phyloP scores from a whole-genome alignment of 2,797 vertebrate genomes.

The Microchirus variegatus region DNA sequence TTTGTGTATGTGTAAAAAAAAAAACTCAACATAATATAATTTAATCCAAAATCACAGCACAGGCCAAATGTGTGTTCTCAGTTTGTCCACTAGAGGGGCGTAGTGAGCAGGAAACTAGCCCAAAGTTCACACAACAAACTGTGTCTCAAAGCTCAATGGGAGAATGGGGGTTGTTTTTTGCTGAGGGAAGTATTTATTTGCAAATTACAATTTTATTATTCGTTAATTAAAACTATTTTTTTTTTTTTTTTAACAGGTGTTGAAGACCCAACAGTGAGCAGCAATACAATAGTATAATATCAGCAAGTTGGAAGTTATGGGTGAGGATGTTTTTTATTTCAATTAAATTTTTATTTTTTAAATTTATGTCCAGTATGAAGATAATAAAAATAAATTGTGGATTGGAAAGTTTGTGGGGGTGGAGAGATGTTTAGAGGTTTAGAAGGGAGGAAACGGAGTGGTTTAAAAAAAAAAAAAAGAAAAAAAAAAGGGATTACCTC shows the following conservation, averaged over 20 bases:
- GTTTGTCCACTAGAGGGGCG: conserved; percentile 78
- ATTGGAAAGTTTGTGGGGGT: conserved; percentile 10
- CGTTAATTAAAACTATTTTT: conserved; percentile 22
- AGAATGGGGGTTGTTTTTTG: conserved; percentile 32
- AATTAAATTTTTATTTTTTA: conserved; percentile 8
- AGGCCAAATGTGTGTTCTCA: conserved; percentile 12
- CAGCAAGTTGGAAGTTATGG: conserved; percentile 4
- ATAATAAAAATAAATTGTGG: conserved; percentile 13
- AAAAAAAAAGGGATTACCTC: conserved; percentile 58
- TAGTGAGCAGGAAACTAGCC: conserved; percentile 62
- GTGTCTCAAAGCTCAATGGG: conserved; percentile 32
- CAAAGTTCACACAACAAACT: conserved; percentile 8
- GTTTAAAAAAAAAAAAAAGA: conserved; percentile 49
- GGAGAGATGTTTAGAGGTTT: conserved; percentile 23
- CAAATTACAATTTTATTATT: conserved; percentile 22
- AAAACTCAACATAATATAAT: conserved; percentile 13
- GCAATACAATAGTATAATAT: conserved; percentile 17
- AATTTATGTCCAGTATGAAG: neutral
- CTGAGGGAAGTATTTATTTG: conserved; percentile 25
- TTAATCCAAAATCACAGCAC: neutral
- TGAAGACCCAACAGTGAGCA: conserved; percentile 1
- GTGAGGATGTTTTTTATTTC: conserved; percentile 9
- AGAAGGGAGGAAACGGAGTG: conserved; percentile 30
- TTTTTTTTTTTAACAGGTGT: conserved; percentile 14
- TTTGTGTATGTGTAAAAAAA: conserved; percentile 3